Percentiles rank a stretch among this genome's conserved stretches.
phyloP scores from a whole-genome alignment of 1,140 invertebrate genomes.

The Archivesica marissinica region DNA sequence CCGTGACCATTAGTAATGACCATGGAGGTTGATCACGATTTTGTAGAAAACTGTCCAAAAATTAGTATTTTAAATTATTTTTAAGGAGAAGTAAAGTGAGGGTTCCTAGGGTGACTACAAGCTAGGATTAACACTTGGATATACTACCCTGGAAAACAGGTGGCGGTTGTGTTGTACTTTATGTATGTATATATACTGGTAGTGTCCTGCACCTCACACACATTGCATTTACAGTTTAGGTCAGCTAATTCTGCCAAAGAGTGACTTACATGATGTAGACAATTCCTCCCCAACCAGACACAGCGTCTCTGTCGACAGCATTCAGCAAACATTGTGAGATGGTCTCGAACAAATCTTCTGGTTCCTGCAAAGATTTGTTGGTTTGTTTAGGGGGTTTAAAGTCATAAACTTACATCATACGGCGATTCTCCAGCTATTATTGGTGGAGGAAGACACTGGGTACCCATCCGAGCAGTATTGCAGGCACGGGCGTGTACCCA shows the following conservation, averaged over 20 bases:
- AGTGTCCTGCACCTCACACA: not conserved
- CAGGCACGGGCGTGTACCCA: too few relatives aligned
- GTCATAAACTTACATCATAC: too few relatives aligned
- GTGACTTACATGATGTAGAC: conserved; percentile 94
- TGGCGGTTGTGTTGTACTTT: not conserved
- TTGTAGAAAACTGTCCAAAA: too few relatives aligned
- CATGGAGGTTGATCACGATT: too few relatives aligned
- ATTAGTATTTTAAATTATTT: too few relatives aligned
- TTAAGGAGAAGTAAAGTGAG: not conserved
- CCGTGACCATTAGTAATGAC: too few relatives aligned
- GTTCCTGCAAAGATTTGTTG: conserved; percentile 86
- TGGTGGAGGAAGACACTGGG: too few relatives aligned
- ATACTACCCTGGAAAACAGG: not conserved
- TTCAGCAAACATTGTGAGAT: conserved; percentile 98
- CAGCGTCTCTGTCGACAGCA: conserved; percentile 97
- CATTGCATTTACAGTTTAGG: not conserved
- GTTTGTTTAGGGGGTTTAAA: too few relatives aligned
- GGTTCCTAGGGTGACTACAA: not conserved
- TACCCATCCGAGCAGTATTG: too few relatives aligned
- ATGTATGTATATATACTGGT: not conserved
- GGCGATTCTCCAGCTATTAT: too few relatives aligned
- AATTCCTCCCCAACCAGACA: conserved; percentile 98
- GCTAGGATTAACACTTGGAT: not conserved
- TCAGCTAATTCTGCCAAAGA: not conserved
- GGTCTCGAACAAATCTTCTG: conserved; percentile 98